These are phyloP conservation scores for Conops quadrifasciatus DNA, from an alignment of 2,888 invertebrate species.

Conservation along the genomic window DNA sequence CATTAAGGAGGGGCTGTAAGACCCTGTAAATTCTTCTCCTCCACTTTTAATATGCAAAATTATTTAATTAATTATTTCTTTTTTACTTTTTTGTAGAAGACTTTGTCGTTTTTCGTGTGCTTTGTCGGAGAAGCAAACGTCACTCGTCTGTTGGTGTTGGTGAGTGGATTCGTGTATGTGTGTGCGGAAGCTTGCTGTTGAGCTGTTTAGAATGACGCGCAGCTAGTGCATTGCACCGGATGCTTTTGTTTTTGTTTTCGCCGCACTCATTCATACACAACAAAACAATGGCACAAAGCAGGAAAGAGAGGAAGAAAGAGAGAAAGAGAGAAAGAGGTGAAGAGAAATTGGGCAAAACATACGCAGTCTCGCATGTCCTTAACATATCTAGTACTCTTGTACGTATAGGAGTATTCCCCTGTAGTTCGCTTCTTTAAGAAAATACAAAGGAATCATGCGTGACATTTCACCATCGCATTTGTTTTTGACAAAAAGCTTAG, in stretches of 20 bases:
- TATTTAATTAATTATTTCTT: background rate
- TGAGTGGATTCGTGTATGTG: background rate
- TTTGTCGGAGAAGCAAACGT: background rate
- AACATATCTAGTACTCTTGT: too few species aligned
- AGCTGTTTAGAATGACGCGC: slow-evolving; percentile 12
- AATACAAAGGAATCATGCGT: too few species aligned
- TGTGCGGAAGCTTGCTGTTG: background rate
- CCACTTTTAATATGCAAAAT: background rate
- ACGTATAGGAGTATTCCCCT: too few species aligned
- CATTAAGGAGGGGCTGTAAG: too few species aligned
- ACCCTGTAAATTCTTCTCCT: too few species aligned
- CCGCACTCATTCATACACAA: slow-evolving; percentile 14
- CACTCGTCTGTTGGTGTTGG: background rate
- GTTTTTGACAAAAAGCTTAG: too few species aligned
- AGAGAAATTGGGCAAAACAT: too few species aligned
- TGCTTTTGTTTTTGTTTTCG: slow-evolving; percentile 30
- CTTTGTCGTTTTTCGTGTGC: background rate
- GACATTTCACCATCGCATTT: too few species aligned
- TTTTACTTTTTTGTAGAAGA: background rate
- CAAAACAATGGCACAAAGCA: background rate
- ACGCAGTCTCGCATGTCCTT: too few species aligned
- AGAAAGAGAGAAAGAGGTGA: too few species aligned
- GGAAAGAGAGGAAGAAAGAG: too few species aligned
- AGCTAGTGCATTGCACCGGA: slow-evolving; percentile 30
- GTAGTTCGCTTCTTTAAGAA: too few species aligned